phyloP scores from a whole-genome alignment of 2,888 invertebrate species.

The Apodemia mormo region DNA sequence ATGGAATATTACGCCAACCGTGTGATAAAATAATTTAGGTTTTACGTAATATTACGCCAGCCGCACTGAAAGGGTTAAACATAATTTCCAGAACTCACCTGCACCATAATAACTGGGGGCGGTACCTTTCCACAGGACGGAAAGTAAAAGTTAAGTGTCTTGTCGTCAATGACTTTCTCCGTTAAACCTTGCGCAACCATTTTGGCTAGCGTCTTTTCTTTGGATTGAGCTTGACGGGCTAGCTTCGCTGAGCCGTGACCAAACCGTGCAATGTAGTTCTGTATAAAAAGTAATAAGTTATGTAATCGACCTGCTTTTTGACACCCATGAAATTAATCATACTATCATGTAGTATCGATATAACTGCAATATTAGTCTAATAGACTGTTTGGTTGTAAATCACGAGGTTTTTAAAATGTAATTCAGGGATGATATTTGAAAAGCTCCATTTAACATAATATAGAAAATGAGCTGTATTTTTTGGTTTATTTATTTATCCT shows the following conservation, averaged over 20 bases:
- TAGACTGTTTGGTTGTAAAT: no score
- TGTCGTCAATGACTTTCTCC: constrained; percentile 95
- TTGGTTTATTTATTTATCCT: no score
- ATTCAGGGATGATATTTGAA: no score
- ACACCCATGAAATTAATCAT: neutral
- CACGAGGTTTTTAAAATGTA: no score
- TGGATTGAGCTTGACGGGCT: constrained; percentile 99
- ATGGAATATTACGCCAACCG: no score
- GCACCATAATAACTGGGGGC: constrained; percentile 99
- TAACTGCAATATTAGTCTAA: no score
- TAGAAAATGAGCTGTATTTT: no score
- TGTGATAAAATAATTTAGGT: no score
- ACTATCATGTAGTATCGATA: neutral
- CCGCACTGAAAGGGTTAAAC: no score
- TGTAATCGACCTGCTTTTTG: neutral
- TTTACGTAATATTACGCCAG: no score
- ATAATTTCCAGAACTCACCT: constrained; percentile 65
- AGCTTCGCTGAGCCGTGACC: constrained; percentile 99
- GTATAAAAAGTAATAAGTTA: constrained; percentile 6
- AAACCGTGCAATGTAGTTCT: constrained; percentile 99
- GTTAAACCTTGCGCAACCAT: constrained; percentile 99
- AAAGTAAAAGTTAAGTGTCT: constrained; percentile 96
- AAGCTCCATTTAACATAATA: no score
- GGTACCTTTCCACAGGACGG: constrained; percentile 97
- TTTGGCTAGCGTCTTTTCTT: constrained; percentile 99